Base-by-base conservation (phyloP, 2,888 invertebrate species). In the Matsumyia berberina region DNA sequence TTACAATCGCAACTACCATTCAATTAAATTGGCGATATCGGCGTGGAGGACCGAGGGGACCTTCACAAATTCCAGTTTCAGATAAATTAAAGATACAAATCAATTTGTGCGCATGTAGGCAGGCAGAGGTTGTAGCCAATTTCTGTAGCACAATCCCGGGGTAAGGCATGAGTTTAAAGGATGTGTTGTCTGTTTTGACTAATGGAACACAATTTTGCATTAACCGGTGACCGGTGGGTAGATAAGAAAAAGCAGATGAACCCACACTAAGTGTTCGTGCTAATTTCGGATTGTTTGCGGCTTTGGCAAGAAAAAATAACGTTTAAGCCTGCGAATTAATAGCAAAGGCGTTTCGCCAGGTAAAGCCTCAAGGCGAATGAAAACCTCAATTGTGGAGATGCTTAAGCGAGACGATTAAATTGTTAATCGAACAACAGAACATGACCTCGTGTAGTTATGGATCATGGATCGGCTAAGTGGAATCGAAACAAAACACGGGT, bases 51-150 rank as follows among this genome's bases (percentile, higher is more conserved):
- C 0, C 5, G 19, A 17, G 17, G 51, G 19, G 24, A 7, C 3
- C 24, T 11, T 29, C 24, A 42, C 57, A 57, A 49, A 64, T 64
- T 78, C 79, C 64, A 74, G 83, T 79, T 83, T 53, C 35, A 72
- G 72, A 82, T 82, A 76, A 83, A 73, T 78, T 72, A 55, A 67
- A 83, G 82, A 83, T 83, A 83, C 79, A 83, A 79, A 83, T 83
- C 83, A 83, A 79, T 79, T 79, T 66, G 55, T 76, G 58, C n/a
- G 44, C 51, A 83, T 78, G 83, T 73, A 78, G 72, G 82, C 39
- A 55, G 67, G 37, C 31, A 39, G 60, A 49, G 39, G 29, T 42
- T 49, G 72, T 37, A 51, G 39, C 33, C 37, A 37, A 44, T 12
- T 55, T 33, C 33, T 42, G 17, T 15, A 58, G 12, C 12, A 2